Conservation (phyloP, 2,113 vertebrate genomes). For the Proterorhinus semilunaris region DNA sequence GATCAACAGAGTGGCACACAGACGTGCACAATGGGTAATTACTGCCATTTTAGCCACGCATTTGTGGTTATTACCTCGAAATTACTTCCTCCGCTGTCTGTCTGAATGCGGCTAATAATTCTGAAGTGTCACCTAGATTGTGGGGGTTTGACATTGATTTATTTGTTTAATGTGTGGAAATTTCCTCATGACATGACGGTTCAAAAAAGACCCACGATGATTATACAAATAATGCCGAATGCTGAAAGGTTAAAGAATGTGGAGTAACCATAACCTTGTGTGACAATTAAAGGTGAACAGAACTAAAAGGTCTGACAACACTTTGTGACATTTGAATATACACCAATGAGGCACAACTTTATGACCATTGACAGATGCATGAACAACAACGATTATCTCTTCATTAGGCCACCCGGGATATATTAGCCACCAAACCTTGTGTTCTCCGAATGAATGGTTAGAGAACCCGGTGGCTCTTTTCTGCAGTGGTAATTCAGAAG, state of each 20-base stretch:
- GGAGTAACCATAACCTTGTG: not conserved
- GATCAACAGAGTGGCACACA: slow-evolving; percentile 48
- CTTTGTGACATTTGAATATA: not conserved
- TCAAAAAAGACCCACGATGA: not conserved
- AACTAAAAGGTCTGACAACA: not conserved
- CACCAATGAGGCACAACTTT: not conserved
- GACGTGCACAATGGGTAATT: slow-evolving; percentile 65
- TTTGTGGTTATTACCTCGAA: slow-evolving; percentile 66
- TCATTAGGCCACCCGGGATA: too few relatives aligned
- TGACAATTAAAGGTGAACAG: not conserved
- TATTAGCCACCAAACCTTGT: too few relatives aligned
- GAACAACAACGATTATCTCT: not conserved
- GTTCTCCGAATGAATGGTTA: too few relatives aligned
- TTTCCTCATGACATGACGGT: slow-evolving; percentile 2
- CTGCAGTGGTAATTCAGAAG: too few relatives aligned
- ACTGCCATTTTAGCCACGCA: slow-evolving; percentile 64
- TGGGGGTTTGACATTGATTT: slow-evolving; percentile 61
- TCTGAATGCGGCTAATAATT: slow-evolving; percentile 49
- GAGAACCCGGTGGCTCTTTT: too few relatives aligned
- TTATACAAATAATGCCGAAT: not conserved
- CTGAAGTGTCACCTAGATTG: slow-evolving; percentile 51
- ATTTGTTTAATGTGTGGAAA: not conserved
- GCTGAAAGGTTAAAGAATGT: not conserved
- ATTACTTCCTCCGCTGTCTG: slow-evolving; percentile 73
- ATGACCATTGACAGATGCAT: not conserved